These are phyloP conservation scores for Tangara arthus DNA, from an alignment of 2,797 vertebrate genomes.

Conservation along the genomic window DNA sequence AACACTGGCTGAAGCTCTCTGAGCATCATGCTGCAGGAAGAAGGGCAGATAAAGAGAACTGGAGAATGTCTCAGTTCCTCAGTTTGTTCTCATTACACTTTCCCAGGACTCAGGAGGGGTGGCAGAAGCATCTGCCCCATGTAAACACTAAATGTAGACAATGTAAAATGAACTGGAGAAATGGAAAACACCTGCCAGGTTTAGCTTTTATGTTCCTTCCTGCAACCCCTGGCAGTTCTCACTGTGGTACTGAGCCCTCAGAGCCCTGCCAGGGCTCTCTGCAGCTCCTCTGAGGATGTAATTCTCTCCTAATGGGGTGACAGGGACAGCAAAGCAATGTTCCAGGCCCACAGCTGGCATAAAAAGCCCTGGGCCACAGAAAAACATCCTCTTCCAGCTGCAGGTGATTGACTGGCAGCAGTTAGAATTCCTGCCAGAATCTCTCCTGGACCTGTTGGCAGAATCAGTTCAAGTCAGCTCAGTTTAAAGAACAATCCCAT, in stretches of 20 bases:
- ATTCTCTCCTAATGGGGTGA: neutral
- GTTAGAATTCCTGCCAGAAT: neutral
- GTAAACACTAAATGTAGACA: neutral
- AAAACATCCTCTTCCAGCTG: neutral
- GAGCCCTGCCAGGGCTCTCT: neutral
- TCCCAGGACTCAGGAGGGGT: neutral
- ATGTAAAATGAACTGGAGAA: neutral
- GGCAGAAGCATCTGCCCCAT: neutral
- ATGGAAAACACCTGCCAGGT: neutral
- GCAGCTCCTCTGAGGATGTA: neutral
- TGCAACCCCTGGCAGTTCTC: neutral
- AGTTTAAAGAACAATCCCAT: neutral
- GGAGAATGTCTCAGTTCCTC: neutral
- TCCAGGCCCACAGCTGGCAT: neutral
- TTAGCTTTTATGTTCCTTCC: neutral
- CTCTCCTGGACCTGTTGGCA: neutral
- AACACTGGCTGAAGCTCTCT: neutral
- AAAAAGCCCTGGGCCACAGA: neutral
- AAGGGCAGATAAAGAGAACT: neutral
- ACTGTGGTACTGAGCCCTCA: neutral
- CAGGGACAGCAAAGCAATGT: neutral
- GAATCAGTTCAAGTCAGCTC: neutral
- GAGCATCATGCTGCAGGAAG: neutral
- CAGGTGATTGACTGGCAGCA: neutral
- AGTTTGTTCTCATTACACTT: neutral